Base-by-base conservation (phyloP, 1,140 invertebrate genomes). In the Phymorhynchus buccinoides region DNA sequence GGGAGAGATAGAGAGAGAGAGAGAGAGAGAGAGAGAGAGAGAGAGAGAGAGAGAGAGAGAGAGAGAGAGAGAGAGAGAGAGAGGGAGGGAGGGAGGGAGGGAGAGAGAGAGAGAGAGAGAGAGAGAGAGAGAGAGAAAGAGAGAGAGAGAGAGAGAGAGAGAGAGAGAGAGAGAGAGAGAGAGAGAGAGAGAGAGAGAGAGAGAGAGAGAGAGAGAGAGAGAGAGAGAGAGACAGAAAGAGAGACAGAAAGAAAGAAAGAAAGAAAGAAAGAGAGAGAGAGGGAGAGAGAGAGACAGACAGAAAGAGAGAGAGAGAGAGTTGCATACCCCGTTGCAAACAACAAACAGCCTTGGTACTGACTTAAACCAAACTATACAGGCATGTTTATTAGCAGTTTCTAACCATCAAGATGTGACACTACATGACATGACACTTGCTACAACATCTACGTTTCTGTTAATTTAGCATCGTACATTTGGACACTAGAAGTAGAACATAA, bases 101-200 rank as follows among this genome's bases (percentile, higher is more conserved):
- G 62, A 66, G 62, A 66, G 62, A 66, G 62, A 66, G 62, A 66
- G 62, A 66, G 62, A 66, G 62, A 66, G 62, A 66, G 62, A 30
- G 62, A 66, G 62, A 66, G 62, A 30, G n/a, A 30, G 3, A 27
- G 3, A 30, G 44, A 27, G 7, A 12, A 37, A 35, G 6, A 0
- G 27, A 14, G 12, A 18, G n/a, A 9, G 18, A 37, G 35, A 35
- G 6, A 1, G 35, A 37, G 68, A 37, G 6, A 37, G 35, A 37
- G 35, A 37, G 12, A 1, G 68, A 35, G 27, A 22, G 62, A 66
- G 62, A 66, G 22, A 66, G 7, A 66, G 62, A 30, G 4, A 27
- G n/a, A 4, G n/a, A 27, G n/a, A 27, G n/a, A 27, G n/a, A 30
- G n/a, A 30, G n/a, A 30, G 7, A 66, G 62, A 7, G 22, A 66